Evolutionary conservation across 2,797 vertebrate species (phyloP).

Genomic region (Phataginus tetradactyla): DNA sequence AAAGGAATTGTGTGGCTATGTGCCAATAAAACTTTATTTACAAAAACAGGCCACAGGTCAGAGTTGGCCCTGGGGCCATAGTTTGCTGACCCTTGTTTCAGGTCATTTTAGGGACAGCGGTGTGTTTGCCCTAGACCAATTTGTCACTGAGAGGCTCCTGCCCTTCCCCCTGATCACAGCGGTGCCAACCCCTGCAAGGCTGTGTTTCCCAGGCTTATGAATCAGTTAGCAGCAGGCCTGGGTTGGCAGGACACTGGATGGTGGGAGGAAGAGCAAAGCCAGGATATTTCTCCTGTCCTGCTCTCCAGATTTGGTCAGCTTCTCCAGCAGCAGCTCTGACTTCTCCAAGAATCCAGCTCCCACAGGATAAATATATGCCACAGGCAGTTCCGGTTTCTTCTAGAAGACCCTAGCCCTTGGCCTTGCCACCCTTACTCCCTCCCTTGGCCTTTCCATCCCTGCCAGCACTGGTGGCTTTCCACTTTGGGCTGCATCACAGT

Average conservation of each 20-base stretch:
- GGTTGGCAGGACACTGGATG: not conserved
- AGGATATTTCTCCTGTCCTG: not conserved
- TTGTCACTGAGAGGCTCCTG: not conserved
- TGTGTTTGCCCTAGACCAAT: not conserved
- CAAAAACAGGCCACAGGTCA: not conserved
- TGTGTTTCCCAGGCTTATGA: not conserved
- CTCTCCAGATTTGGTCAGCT: not conserved
- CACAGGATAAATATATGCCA: not conserved
- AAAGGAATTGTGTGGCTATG: not conserved
- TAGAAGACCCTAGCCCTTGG: not conserved
- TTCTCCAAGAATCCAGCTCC: not conserved
- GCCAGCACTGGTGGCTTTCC: not conserved
- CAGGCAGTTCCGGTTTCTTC: not conserved
- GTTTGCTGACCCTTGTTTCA: not conserved
- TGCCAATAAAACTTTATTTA: constrained; percentile 55
- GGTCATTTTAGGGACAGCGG: not conserved
- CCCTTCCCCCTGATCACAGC: not conserved
- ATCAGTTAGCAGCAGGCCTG: not conserved
- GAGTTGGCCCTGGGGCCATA: not conserved
- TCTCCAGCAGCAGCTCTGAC: not conserved
- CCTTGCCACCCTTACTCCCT: not conserved
- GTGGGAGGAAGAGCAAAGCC: not conserved
- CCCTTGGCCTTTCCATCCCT: not conserved
- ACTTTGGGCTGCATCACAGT: too few relatives aligned
- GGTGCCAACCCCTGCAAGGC: not conserved